phyloP scores from a whole-genome alignment of 2,888 invertebrate species.

The Cheilosia impressa region DNA sequence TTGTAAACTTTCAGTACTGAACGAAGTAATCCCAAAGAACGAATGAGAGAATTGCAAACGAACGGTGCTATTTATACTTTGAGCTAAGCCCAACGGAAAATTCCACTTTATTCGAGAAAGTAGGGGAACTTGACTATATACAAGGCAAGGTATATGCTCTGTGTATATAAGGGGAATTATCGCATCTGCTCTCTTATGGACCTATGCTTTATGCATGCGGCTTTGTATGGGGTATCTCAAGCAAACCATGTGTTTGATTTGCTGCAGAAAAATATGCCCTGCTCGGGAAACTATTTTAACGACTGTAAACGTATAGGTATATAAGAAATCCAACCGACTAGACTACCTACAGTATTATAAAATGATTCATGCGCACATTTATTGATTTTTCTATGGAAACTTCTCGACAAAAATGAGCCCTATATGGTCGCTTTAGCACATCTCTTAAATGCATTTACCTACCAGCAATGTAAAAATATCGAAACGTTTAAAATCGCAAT shows the following conservation, averaged over 20 bases:
- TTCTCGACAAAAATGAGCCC: neutral
- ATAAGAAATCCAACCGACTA: neutral
- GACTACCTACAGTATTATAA: neutral
- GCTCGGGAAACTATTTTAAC: neutral
- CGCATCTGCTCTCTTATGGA: slow-evolving; percentile 8
- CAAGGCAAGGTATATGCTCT: neutral
- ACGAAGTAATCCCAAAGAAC: slow-evolving; percentile 17
- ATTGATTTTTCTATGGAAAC: slow-evolving; percentile 3
- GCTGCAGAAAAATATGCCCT: neutral
- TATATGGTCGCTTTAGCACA: no score
- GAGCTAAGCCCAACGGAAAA: slow-evolving; percentile 37
- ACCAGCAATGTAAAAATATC: neutral
- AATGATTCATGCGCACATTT: neutral
- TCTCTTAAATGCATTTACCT: no score
- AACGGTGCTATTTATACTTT: slow-evolving; percentile 62
- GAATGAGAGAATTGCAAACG: slow-evolving; percentile 9
- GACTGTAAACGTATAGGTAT: no score
- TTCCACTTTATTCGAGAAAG: slow-evolving; percentile 57
- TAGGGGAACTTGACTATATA: slow-evolving; percentile 40
- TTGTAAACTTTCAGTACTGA: neutral
- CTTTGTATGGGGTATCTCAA: neutral
- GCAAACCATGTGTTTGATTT: neutral
- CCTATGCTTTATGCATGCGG: neutral
- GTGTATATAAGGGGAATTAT: neutral
- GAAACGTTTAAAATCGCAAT: neutral